Base-by-base conservation (phyloP, 2,888 invertebrate genomes). In the Calameuta filiformis region DNA sequence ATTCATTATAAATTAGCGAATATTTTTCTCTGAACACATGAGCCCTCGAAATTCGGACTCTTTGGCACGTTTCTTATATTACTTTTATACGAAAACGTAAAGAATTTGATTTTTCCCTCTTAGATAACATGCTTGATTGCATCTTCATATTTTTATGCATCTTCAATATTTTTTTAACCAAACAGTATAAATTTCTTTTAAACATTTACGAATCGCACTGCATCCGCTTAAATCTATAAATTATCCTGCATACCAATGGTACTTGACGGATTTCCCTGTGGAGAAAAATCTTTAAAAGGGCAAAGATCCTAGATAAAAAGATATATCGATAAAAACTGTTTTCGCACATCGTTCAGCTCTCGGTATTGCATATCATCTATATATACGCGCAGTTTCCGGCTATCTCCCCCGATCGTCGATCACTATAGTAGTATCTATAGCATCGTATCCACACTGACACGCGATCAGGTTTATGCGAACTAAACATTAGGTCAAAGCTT, bases 371-470 rank as follows among this genome's bases (percentile, higher is more conserved):
- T 81, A 81, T 82, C 80, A 83, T 83, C 82, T 82, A 79, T 83
- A 79, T 83, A 87, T 85, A 84, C 86, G 86, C 86, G 83, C 83
- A 87, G 89, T 89, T 89, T 89, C 89, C 89, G 89, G 89, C 85
- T 85, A 85, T 86, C 86, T 89, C 87, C 88, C 89, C 85, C 86
- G 87, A 88, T 85, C 85, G 84, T 86, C 87, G 85, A 85, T 85
- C 85, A 83, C 85, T 83, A 85, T 83, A 77, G 83, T 82, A 33
- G 83, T 82, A 33, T 31, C 82, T 81, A 81, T 80, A 84, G 80
- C 82, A 81, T 80, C 74, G 74, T 74, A 30, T 37, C n/a, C 35
- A 37, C 23, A 75, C 23, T 56, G 56, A 56, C 71, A 34, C 71
- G 71, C 71, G 31, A 71, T 71, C 71, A 34, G n/a, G 71, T 34